These are phyloP conservation scores for Oryzias dopingdopingensis DNA, from an alignment of 2,797 vertebrate species.

Conservation along the genomic window DNA sequence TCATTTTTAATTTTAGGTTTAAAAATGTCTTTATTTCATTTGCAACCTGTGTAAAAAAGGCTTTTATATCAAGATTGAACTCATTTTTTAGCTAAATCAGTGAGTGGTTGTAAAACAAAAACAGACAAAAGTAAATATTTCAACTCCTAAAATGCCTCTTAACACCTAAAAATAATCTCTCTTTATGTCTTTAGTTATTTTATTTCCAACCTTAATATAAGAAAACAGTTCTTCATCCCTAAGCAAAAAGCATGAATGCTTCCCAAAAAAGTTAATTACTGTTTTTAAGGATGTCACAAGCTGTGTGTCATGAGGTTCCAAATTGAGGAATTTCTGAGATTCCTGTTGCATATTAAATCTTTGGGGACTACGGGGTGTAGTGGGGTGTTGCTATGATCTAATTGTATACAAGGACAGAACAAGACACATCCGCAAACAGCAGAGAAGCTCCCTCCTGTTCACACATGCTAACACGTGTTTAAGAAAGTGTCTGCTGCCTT, in stretches of 20 bases:
- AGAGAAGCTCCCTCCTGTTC: conserved; percentile 53
- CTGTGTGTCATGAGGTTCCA: conserved; percentile 76
- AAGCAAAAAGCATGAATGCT: conserved; percentile 37
- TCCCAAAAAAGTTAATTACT: conserved; percentile 53
- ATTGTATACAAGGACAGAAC: conserved; percentile 64
- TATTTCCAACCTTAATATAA: not conserved
- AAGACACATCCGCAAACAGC: conserved; percentile 44
- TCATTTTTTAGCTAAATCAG: no score
- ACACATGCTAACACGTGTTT: conserved; percentile 38
- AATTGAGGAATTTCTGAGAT: conserved; percentile 79
- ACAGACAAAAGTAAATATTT: not conserved
- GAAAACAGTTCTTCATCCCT: not conserved
- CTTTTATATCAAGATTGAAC: no score
- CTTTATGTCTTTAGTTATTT: not conserved
- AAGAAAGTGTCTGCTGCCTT: conserved; percentile 19
- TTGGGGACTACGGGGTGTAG: conserved; percentile 64
- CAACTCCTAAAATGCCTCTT: not conserved
- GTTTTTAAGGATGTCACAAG: conserved; percentile 74
- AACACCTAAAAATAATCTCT: not conserved
- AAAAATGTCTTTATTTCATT: no score
- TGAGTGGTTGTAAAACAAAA: no score
- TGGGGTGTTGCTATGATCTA: conserved; percentile 70
- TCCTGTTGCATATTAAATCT: conserved; percentile 78
- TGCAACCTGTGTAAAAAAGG: no score
- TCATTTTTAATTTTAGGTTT: no score